Evolutionary conservation across 2,888 invertebrate species (phyloP).

Genomic region (Drosophila recens): DNA sequence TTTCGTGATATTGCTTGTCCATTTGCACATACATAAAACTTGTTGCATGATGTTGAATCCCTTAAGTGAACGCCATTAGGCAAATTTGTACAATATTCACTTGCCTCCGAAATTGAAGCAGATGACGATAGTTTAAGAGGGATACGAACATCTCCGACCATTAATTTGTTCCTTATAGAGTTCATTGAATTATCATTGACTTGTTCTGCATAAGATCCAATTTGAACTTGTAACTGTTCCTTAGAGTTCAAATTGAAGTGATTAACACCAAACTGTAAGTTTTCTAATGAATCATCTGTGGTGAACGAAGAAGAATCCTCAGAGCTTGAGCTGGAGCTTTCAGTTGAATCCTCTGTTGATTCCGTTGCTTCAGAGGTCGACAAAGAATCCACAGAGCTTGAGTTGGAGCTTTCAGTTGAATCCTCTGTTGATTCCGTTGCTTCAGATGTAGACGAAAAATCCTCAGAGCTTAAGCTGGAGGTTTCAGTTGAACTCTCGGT

Average conservation of each 20-base stretch:
- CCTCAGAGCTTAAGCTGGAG: not conserved
- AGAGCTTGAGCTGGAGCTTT: not conserved
- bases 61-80: slow-evolving; percentile 8
- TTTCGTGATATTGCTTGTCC: slow-evolving; percentile 1
- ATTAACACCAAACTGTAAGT: not conserved
- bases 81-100: not conserved
- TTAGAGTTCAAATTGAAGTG: not conserved
- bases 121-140: not conserved
- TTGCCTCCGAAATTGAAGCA: not conserved
- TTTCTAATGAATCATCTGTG: not conserved
- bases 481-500: not conserved
- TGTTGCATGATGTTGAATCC: slow-evolving; percentile 7
- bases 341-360: not conserved
- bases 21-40: slow-evolving; percentile 15
- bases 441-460: not conserved
- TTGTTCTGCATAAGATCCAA: not conserved
- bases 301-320: not conserved
- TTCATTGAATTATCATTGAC: not conserved
- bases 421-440: not conserved
- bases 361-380: not conserved
- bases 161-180: not conserved
- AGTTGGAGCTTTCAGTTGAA: not conserved
- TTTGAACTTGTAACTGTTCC: not conserved
- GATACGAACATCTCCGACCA: not conserved
- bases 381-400: not conserved